Percentiles rank a stretch among this genome's conserved stretches.
phyloP scores from a whole-genome alignment of 1,140 invertebrate species.

The Camponotus floridanus region DNA sequence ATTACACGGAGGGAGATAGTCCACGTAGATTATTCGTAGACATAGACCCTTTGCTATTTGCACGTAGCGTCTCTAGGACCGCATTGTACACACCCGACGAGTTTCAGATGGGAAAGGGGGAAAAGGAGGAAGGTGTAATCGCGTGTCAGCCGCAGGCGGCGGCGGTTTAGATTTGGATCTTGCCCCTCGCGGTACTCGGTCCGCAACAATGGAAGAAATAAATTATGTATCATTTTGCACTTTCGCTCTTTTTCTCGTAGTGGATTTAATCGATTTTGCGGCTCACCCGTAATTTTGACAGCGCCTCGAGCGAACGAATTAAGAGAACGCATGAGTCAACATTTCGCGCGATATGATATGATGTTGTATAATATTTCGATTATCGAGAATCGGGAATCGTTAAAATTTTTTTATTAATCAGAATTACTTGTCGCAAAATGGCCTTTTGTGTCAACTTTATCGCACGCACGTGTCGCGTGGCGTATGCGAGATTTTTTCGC shows the following conservation, averaged over 20 bases:
- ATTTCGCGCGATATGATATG: not conserved
- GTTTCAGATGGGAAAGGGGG: not conserved
- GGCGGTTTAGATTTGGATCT: conserved; percentile 50
- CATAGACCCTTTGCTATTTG: conserved; percentile 21
- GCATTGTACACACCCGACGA: conserved; percentile 36
- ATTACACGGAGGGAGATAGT: conserved; percentile 41
- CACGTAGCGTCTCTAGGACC: conserved; percentile 41
- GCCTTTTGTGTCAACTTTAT: not conserved
- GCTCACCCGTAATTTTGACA: conserved; percentile 9
- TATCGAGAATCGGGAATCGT: not conserved
- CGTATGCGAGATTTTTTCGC: too few relatives aligned
- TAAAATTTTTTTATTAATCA: not conserved
- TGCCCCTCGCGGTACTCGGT: conserved; percentile 53
- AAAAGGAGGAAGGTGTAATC: conserved; percentile 3
- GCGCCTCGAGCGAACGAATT: conserved; percentile 3
- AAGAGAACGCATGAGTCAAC: not conserved
- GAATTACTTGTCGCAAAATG: not conserved
- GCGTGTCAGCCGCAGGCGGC: conserved; percentile 56
- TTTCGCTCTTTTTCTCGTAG: not conserved
- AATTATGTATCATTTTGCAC: conserved; percentile 58
- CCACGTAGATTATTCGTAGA: conserved; percentile 35
- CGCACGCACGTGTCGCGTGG: not conserved
- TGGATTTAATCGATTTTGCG: conserved; percentile 50
- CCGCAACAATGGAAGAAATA: conserved; percentile 66
- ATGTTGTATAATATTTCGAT: not conserved